Conservation (phyloP, 2,888 invertebrate species). For the Crossocerus cetratus region DNA sequence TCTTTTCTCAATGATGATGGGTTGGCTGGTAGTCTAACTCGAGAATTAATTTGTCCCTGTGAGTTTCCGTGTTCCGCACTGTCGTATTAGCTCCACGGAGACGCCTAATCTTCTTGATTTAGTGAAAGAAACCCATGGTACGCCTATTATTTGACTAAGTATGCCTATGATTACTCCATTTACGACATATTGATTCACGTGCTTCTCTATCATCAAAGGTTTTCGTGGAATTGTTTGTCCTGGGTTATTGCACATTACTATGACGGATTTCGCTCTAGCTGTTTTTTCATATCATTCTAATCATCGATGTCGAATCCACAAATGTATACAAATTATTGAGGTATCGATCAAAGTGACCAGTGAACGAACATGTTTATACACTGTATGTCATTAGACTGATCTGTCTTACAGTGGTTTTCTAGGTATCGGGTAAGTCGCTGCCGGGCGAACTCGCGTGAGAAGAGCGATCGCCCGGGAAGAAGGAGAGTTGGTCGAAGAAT, state of each 20-base stretch:
- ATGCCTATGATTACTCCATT: conserved; percentile 12
- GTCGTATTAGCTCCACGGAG: conserved; percentile 26
- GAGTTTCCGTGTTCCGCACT: conserved; percentile 46
- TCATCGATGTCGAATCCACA: no score
- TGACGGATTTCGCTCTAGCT: no score
- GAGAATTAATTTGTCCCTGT: conserved; percentile 63
- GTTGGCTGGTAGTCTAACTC: conserved; percentile 54
- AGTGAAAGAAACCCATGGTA: conserved; percentile 7
- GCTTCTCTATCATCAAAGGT: conserved; percentile 15
- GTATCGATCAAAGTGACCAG: not conserved
- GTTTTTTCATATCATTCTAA: no score
- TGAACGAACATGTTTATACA: not conserved
- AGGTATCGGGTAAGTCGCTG: conserved; percentile 53
- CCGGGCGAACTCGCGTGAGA: conserved; percentile 48
- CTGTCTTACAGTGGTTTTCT: not conserved
- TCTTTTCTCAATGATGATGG: conserved; percentile 47
- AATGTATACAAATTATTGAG: not conserved
- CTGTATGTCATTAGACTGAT: not conserved
- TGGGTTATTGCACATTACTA: no score
- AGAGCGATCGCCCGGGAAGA: conserved; percentile 19
- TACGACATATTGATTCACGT: conserved; percentile 13
- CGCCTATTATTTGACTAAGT: conserved; percentile 44
- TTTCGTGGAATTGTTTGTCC: conserved; percentile 2
- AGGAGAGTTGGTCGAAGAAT: conserved; percentile 61
- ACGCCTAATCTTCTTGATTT: conserved; percentile 5